Evolutionary conservation across 2,888 invertebrate species (phyloP), one percentile per base, ranked within the genome.

Genomic region (Oscheius onirici): DNA sequence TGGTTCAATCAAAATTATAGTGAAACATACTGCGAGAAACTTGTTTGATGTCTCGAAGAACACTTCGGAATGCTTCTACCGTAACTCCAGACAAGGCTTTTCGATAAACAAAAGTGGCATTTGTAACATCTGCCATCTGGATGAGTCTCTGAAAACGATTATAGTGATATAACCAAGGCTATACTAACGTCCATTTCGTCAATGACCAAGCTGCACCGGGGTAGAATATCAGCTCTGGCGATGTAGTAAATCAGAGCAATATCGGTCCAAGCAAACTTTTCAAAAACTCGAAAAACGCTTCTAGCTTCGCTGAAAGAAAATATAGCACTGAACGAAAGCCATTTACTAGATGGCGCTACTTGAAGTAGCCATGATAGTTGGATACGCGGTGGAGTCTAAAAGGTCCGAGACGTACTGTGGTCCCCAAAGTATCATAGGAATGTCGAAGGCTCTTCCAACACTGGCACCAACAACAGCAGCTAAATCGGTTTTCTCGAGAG

Each of bases 241-340:
- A 74, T 71, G 28, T 78, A 76, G 71, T 80, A 84, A n/a, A 84
- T 63, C 51, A 82, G 46, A 22, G 83, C 79, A 22, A 84, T 79
- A 65, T 84, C 82, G 10, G 70, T 74, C 84, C 84, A 84, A 28
- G 77, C 61, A 57, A 74, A 83, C 17, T 77, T 69, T 20, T 52
- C 43, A 46, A 84, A 17, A 55, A 84, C 46, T 17, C 74, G 49
- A 22, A 78, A 61, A 22, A 76, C 28, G 0, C 73, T 71, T 34
- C 61, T 68, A 0, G 78, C 78, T 66, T 76, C 72, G 40, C 78
- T 78, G 17, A 6, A 24, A 55, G 20, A 52, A 3, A 5, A 52
- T 52, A 3, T 17, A 13, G 15, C 3, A 17, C n/a, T 13, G 2
- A 24, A 13, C 8, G 8, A 24, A 15, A 24, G 3, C n/a, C 26